Evolutionary conservation across 2,888 invertebrate genomes (phyloP).

Genomic region (Drosophila villosipedis): DNA sequence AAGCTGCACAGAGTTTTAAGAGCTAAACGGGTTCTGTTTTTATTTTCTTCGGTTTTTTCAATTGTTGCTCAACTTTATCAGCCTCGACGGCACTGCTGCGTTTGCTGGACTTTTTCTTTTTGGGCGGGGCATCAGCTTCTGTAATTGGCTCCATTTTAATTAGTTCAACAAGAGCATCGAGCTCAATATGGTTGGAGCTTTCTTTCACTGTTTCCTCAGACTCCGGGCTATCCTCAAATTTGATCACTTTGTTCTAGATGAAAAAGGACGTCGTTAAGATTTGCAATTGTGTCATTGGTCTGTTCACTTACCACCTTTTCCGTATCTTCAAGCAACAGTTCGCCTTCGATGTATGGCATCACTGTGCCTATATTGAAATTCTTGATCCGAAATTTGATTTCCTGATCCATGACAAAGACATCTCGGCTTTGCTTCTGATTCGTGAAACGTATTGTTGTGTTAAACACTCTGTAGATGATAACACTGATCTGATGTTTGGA

Average conservation of each 20-base stretch:
- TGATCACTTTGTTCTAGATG: conserved; percentile 54
- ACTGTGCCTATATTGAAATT: conserved; percentile 80
- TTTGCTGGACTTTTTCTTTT: conserved; percentile 55
- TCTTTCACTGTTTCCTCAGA: conserved; percentile 29
- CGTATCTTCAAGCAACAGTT: conserved; percentile 63
- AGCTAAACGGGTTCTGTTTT: conserved; percentile 65
- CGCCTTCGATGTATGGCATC: conserved; percentile 84
- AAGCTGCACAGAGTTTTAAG: conserved; percentile 12
- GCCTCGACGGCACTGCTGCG: conserved; percentile 44
- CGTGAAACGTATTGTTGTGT: conserved; percentile 87
- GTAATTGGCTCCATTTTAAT: conserved; percentile 66
- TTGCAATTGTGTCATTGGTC: background rate
- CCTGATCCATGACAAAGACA: conserved; percentile 84
- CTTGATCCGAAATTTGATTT: conserved; percentile 83
- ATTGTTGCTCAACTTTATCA: conserved; percentile 20
- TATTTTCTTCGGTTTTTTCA: conserved; percentile 66
- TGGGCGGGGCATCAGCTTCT: conserved; percentile 3
- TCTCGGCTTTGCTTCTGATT: conserved; percentile 61
- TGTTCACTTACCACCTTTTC: conserved; percentile 28
- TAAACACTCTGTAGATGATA: conserved; percentile 88
- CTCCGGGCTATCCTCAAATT: conserved; percentile 48
- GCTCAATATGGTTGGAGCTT: conserved; percentile 44
- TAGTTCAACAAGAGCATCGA: conserved; percentile 67
- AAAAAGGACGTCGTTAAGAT: background rate
- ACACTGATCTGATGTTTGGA: conserved; percentile 87